A percentile compares a stretch with the other conserved stretches of the same genome.
Evolutionary conservation across 2,797 vertebrate species (phyloP).

Genomic region (Astyanax mexicanus): DNA sequence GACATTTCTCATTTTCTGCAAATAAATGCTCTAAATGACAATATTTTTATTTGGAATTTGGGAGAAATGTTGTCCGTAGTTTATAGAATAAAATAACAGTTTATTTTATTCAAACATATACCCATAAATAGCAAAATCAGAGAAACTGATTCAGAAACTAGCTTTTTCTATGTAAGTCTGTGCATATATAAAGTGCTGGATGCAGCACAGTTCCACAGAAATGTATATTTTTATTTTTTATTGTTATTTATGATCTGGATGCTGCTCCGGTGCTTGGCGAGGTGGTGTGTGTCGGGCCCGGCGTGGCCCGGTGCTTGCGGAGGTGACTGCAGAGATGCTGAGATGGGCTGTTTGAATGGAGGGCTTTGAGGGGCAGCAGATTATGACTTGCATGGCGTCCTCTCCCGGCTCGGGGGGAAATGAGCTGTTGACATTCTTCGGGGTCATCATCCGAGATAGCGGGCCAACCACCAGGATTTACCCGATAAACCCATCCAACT

Average conservation of each 20-base stretch:
- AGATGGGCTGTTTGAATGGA: slow-evolving; percentile 81
- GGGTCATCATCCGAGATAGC: slow-evolving; percentile 88
- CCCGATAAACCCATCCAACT: slow-evolving; percentile 87
- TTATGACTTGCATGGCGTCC: slow-evolving; percentile 80
- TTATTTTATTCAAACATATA: too few species aligned
- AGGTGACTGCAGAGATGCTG: slow-evolving; percentile 4
- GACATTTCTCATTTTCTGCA: too few species aligned
- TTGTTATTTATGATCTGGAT: not conserved
- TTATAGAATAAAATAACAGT: too few species aligned
- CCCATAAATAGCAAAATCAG: too few species aligned
- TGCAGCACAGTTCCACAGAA: not conserved
- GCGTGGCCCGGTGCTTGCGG: not conserved
- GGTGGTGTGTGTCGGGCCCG: slow-evolving; percentile 18
- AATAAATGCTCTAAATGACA: too few species aligned
- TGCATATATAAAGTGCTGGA: not conserved
- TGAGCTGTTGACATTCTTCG: slow-evolving; percentile 96
- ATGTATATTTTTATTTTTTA: too few species aligned
- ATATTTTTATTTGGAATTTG: too few species aligned
- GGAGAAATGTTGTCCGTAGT: too few species aligned
- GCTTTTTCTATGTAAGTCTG: too few species aligned
- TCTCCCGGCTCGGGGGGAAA: slow-evolving; percentile 85
- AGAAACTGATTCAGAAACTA: too few species aligned
- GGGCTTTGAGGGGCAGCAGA: slow-evolving; percentile 83
- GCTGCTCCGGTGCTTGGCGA: too few species aligned
- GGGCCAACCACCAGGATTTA: slow-evolving; percentile 88